These are phyloP conservation scores for Drosophila quadrilineata DNA, from an alignment of 1,140 invertebrate species.

Conservation along the genomic window DNA sequence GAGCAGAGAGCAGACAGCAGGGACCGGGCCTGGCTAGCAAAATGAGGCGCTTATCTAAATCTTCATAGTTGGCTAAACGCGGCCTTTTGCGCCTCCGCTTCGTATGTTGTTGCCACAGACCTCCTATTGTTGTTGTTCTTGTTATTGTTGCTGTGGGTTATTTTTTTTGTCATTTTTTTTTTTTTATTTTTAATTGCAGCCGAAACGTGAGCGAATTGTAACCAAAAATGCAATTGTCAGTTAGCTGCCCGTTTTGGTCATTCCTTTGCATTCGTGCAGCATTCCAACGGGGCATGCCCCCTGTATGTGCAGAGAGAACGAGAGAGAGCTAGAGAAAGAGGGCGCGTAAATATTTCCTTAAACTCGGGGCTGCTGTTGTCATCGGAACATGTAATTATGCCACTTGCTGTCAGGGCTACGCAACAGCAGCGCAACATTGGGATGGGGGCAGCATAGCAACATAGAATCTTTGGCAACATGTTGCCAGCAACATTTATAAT, in stretches of 20 bases:
- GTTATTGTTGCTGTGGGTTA: conserved; percentile 12
- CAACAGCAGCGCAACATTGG: conserved; percentile 19
- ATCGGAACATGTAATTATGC: conserved; percentile 77
- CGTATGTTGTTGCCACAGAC: conserved; percentile 27
- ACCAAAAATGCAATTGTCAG: conserved; percentile 75
- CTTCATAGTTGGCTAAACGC: conserved; percentile 81
- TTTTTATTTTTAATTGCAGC: conserved; percentile 74
- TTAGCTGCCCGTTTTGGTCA: conserved; percentile 49
- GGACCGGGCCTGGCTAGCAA: conserved; percentile 62
- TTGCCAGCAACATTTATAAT: conserved; percentile 46
- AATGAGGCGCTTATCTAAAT: conserved; percentile 79
- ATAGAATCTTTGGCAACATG: conserved; percentile 3
- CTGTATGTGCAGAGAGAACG: neutral
- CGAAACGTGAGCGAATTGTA: conserved; percentile 77
- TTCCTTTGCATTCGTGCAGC: conserved; percentile 73
- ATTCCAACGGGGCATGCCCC: conserved; percentile 43
- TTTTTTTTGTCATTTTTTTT: conserved; percentile 27
- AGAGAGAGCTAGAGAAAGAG: too few species aligned
- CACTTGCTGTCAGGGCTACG: conserved; percentile 68
- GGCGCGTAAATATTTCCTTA: conserved; percentile 32
- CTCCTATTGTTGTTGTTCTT: conserved; percentile 4
- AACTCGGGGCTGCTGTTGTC: conserved; percentile 45
- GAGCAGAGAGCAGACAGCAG: neutral
- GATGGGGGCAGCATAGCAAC: too few species aligned
- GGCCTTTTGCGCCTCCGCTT: conserved; percentile 50